Evolutionary conservation across 1,140 invertebrate genomes (phyloP).

Genomic region (Bombus cullumanus): DNA sequence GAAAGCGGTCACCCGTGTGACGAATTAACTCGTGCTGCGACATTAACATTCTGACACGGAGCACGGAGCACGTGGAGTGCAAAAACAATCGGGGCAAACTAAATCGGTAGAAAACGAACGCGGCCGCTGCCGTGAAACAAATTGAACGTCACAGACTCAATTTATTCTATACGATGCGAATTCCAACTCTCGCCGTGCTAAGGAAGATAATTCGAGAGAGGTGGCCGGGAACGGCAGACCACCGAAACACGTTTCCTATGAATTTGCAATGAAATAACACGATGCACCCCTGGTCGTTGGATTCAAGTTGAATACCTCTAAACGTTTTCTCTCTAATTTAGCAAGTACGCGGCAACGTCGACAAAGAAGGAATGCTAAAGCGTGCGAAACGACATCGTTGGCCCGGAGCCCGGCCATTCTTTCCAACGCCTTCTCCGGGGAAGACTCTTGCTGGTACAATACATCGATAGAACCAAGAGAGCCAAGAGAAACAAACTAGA

Average conservation of each 20-base stretch:
- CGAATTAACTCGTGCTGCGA: too few relatives aligned
- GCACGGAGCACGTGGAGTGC: too few relatives aligned
- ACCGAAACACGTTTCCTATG: background rate
- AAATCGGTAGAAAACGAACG: background rate
- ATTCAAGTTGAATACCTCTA: background rate
- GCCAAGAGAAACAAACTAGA: background rate
- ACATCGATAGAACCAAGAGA: background rate
- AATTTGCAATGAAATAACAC: conserved; percentile 6
- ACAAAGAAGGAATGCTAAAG: conserved; percentile 4
- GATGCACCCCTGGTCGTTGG: too few relatives aligned
- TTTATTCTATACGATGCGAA: conserved; percentile 9
- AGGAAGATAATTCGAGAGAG: background rate
- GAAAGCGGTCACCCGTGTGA: too few relatives aligned
- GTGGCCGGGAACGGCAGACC: background rate
- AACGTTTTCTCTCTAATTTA: conserved; percentile 19
- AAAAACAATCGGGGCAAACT: background rate
- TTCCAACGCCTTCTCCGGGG: too few relatives aligned
- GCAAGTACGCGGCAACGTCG: background rate
- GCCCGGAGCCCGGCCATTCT: background rate
- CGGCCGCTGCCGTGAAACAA: background rate
- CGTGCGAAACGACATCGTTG: conserved; percentile 17
- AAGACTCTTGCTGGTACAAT: background rate
- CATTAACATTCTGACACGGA: too few relatives aligned
- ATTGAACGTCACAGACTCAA: conserved; percentile 19
- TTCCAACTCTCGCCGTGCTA: background rate